phyloP scores from a whole-genome alignment of 1,140 invertebrate genomes.

The Drosophila arizonae region DNA sequence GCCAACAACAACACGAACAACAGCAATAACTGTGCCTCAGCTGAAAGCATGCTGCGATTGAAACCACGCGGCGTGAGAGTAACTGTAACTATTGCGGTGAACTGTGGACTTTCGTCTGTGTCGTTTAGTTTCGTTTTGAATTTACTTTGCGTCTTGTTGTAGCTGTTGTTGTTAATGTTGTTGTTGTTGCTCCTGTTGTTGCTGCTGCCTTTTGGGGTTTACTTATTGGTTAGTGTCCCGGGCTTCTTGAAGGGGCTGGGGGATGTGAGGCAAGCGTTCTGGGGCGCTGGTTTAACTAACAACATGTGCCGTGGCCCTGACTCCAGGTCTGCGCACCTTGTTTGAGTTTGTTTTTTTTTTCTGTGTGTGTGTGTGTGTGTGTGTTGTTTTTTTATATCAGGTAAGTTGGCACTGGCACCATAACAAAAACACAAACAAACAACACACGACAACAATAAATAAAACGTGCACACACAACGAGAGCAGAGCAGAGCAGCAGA shows the following conservation, averaged over 20 bases:
- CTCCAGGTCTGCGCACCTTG: conserved; percentile 45
- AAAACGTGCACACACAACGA: conserved; percentile 53
- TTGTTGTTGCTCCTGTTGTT: conserved; percentile 10
- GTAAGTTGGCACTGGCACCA: conserved; percentile 52
- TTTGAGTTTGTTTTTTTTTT: conserved; percentile 44
- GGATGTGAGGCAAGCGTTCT: conserved; percentile 8
- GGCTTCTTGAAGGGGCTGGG: neutral
- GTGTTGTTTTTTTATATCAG: conserved; percentile 47
- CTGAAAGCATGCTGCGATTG: conserved; percentile 20
- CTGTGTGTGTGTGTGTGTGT: too few species aligned
- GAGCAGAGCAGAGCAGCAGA: conserved; percentile 30
- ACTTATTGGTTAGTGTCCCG: conserved; percentile 52
- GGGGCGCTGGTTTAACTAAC: conserved; percentile 29
- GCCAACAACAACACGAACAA: conserved; percentile 12
- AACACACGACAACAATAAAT: conserved; percentile 54
- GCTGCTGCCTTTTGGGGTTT: neutral
- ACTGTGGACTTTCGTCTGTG: conserved; percentile 2
- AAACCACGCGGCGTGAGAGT: conserved; percentile 12
- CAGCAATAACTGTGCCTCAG: conserved; percentile 24
- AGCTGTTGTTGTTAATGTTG: neutral
- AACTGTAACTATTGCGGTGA: conserved; percentile 34
- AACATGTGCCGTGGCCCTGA: conserved; percentile 13
- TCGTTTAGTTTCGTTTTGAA: conserved; percentile 21
- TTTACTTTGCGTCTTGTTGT: neutral
- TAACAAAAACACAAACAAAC: conserved; percentile 52